Conservation (phyloP, 2,888 invertebrate genomes). For the Yponomeuta sedellus region DNA sequence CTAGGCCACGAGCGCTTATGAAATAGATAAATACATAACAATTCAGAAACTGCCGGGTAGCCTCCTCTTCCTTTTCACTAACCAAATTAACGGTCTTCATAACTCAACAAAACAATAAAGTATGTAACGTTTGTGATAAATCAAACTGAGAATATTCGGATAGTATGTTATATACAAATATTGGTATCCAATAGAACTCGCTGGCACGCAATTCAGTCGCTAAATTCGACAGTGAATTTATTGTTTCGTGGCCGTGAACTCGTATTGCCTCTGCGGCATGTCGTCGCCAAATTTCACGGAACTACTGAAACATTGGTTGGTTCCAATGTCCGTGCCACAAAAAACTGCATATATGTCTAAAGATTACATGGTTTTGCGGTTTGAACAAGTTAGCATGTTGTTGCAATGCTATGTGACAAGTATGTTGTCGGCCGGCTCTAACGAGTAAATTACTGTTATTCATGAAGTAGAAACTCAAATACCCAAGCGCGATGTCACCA, state of each 20-base stretch:
- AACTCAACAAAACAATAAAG: neutral
- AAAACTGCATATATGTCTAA: neutral
- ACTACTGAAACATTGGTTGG: slow-evolving; percentile 4
- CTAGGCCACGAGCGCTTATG: too few species aligned
- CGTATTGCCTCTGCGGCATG: slow-evolving; percentile 35
- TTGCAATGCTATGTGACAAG: slow-evolving; percentile 13
- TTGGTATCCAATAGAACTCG: neutral
- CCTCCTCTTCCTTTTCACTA: neutral
- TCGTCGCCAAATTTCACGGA: slow-evolving; percentile 5
- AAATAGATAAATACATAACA: too few species aligned
- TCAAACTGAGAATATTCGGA: neutral
- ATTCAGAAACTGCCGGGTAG: too few species aligned
- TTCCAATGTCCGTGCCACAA: neutral
- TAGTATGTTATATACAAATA: neutral
- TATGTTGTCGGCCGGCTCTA: slow-evolving; percentile 21
- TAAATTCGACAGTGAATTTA: slow-evolving; percentile 56
- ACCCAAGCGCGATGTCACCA: slow-evolving; percentile 33
- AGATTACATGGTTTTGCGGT: neutral
- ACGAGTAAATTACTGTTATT: slow-evolving; percentile 44
- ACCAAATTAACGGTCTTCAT: neutral
- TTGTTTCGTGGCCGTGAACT: slow-evolving; percentile 67
- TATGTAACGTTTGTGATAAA: neutral
- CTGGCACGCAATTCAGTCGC: slow-evolving; percentile 28
- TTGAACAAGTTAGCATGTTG: neutral
- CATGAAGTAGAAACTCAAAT: slow-evolving; percentile 53